These are phyloP conservation scores for Camponotus floridanus DNA, from an alignment of 1,140 invertebrate genomes.

Conservation along the genomic window DNA sequence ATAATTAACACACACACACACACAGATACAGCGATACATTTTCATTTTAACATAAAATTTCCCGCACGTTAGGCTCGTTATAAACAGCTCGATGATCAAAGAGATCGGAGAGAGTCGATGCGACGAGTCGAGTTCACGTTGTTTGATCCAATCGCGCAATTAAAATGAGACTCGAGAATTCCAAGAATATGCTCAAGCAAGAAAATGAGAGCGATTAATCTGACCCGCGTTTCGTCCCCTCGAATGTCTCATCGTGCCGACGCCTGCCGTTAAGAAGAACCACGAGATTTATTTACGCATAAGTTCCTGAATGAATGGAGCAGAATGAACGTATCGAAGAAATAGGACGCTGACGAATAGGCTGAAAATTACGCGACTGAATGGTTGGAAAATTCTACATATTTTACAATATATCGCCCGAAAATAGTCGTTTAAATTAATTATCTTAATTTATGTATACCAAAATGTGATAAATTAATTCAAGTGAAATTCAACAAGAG, in stretches of 20 bases:
- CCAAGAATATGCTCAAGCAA: constrained; percentile 36
- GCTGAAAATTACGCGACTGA: constrained; percentile 22
- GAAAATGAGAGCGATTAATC: constrained; percentile 53
- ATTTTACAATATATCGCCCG: constrained; percentile 6
- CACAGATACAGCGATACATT: background rate
- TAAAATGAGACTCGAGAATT: constrained; percentile 49
- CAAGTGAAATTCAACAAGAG: background rate
- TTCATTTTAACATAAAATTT: constrained; percentile 28
- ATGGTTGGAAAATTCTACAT: constrained; percentile 43
- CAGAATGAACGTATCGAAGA: constrained; percentile 48
- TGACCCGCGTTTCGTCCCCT: constrained; percentile 11
- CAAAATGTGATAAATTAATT: background rate
- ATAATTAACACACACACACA: background rate
- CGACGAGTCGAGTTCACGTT: background rate
- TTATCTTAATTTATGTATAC: background rate
- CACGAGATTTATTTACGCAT: constrained; percentile 33
- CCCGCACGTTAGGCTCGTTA: background rate
- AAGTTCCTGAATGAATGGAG: constrained; percentile 39
- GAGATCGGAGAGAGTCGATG: background rate
- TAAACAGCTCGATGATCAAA: constrained; percentile 33
- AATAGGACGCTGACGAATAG: constrained; percentile 40
- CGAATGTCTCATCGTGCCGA: background rate
- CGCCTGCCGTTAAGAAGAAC: background rate
- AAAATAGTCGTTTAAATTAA: constrained; percentile 4
- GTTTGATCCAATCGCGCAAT: constrained; percentile 49